Evolutionary conservation across 1,140 invertebrate species (phyloP), one percentile per base, ranked within the genome.

Genomic region (Drosophila nannoptera): DNA sequence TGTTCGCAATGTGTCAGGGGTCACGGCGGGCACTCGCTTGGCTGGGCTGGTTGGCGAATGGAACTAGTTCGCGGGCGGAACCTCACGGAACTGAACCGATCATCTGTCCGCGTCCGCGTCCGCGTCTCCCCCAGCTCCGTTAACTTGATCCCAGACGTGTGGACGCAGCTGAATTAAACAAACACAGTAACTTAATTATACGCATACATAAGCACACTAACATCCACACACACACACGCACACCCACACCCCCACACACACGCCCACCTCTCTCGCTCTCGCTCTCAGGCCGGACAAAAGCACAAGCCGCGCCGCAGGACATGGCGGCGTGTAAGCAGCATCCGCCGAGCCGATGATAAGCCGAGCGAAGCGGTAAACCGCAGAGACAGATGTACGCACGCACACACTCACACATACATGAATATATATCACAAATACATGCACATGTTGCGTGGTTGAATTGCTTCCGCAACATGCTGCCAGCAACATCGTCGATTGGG

Each of bases 151-250:
- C 40, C 33, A 40, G 45, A 46, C 12, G 49, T 32, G 35, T 42
- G 59, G 29, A 33, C 11, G 50, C 8, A 50, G 42, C 63, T 69
- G 66, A 67, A 78, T 83, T 78, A 36, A 69, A 69, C 68, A 78
- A 72, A 75, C 72, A 63, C 35, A 76, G 65, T 60, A 84, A 84
- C 73, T 84, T 72, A 80, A 83, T 84, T 83, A 84, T 62, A 76
- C 69, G 76, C 80, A 78, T 65, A 65, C 66, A 73, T 82, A 72
- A 65, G 64, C 75, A 83, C 66, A 53, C 42, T n/a, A n/a, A n/a
- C n/a, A n/a, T n/a, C n/a, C n/a, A n/a, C n/a, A n/a, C n/a, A 12
- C 54, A 60, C 46, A 36, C 50, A 75, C 56, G 67, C 63, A 60
- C 73, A 67, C 64, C 52, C 65, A 50, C 75, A 78, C 56, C 56